A percentile compares a stretch with the other conserved stretches of the same genome.
Conservation (phyloP, 2,797 vertebrate species). For the Labroides dimidiatus region DNA sequence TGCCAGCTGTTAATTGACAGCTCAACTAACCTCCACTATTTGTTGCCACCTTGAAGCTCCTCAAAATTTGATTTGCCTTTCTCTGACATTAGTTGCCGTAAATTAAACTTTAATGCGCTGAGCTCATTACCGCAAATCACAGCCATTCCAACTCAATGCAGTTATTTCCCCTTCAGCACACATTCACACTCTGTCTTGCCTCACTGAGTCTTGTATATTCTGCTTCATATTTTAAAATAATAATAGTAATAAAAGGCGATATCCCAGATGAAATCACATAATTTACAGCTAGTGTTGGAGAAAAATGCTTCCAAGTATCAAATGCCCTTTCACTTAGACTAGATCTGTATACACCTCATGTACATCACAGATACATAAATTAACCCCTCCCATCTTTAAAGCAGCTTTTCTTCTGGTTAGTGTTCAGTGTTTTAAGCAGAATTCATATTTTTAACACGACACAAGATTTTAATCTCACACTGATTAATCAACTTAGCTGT, state of each 20-base stretch:
- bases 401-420: too few relatives aligned
- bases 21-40: slow-evolving; percentile 76
- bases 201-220: slow-evolving; percentile 66
- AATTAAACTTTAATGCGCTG: slow-evolving; percentile 84
- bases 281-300: slow-evolving; percentile 50
- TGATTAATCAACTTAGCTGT: not conserved
- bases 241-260: slow-evolving; percentile 75
- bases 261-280: slow-evolving; percentile 61
- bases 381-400: not conserved
- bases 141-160: slow-evolving; percentile 76
- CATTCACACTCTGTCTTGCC: slow-evolving; percentile 58
- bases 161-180: slow-evolving; percentile 70
- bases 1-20: slow-evolving; percentile 77
- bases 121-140: slow-evolving; percentile 85
- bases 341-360: slow-evolving; percentile 11
- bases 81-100: slow-evolving; percentile 79
- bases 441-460: too few relatives aligned
- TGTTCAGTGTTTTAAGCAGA: too few relatives aligned
- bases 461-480: not conserved
- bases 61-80: slow-evolving; percentile 79
- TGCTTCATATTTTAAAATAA: slow-evolving; percentile 70
- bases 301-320: slow-evolving; percentile 34
- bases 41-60: slow-evolving; percentile 80
- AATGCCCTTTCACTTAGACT: slow-evolving; percentile 17
- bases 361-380: slow-evolving; percentile 30